Percentiles rank a stretch among this genome's conserved stretches.
phyloP scores from a whole-genome alignment of 2,797 vertebrate species.

The Rousettus madagascariensis region DNA sequence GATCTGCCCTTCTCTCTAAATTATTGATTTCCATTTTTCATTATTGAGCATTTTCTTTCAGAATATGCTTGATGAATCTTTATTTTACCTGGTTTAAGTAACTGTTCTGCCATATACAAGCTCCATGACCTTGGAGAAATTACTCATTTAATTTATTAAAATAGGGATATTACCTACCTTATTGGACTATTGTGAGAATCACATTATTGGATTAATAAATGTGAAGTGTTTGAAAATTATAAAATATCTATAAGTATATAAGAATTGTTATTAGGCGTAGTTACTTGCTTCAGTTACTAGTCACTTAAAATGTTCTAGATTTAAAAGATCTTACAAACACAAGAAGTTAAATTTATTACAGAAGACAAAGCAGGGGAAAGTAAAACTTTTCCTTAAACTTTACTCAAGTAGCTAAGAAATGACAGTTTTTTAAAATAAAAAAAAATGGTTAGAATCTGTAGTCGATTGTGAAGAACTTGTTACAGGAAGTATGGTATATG shows the following conservation, averaged over 20 bases:
- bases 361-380: not conserved
- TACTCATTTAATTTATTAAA: conserved; percentile 18
- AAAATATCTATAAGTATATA: not conserved
- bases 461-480: not conserved
- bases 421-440: not conserved
- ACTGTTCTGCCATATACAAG: not conserved
- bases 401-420: not conserved
- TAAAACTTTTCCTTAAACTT: conserved; percentile 2
- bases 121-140: not conserved
- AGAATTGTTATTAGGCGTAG: not conserved
- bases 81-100: not conserved
- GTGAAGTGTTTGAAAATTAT: conserved; percentile 33
- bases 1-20: not conserved
- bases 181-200: not conserved
- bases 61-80: not conserved
- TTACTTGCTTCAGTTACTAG: not conserved
- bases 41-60: not conserved
- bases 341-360: conserved; percentile 37
- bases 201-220: conserved; percentile 20
- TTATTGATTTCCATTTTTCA: conserved; percentile 13
- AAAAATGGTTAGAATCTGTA: not conserved
- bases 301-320: conserved; percentile 16
- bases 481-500: not conserved
- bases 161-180: not conserved
- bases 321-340: not conserved